Evolutionary conservation across 2,113 vertebrate species (phyloP), one percentile per base, ranked within the genome.

Genomic region (Phalacrocorax carbo): DNA sequence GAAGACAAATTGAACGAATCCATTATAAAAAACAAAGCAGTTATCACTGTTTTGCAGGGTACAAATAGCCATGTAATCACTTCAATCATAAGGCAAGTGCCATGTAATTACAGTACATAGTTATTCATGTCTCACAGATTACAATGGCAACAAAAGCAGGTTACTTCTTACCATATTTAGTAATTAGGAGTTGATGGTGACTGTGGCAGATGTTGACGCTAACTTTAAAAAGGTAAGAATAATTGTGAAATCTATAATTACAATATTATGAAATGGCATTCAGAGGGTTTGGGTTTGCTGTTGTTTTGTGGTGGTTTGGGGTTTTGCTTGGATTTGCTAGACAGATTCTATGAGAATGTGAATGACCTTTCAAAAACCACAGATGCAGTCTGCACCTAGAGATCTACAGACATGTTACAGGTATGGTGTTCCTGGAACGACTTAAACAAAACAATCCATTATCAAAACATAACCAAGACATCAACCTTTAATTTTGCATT

Each of bases 91-190:
- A 55, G 22, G 48, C 30, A 94, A 94, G 46, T 19, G 12, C 70
- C 78, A 62, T 78, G 19, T 55, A 94, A 82, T 95, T 86, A 93
- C n/a, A 77, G 11, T 34, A 87, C 36, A 60, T 18, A 62, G 58
- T 85, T 79, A 94, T 69, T 89, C 49, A 61, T 20, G 52, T 55
- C 78, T 89, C 38, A 3, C 32, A 82, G 79, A 90, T 72, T 87
- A 86, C 17, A 84, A 84, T 3, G 52, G 48, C 68, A 93, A 77
- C 52, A 49, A 89, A 96, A 84, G 20, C 65, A 71, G 44, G 54
- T 72, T 94, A 97, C 71, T 83, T 92, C 48, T 86, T 95, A 94
- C 80, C 61, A 19, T 87, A 78, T 21, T 27, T 27, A 86, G 76
- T 61, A 82, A 92, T 87, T 22, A 62, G 46, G 62, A 84, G 42